Percentiles rank a stretch among this genome's conserved stretches.
Evolutionary conservation across 2,888 invertebrate genomes (phyloP).

Genomic region (Petrophora chlorosata): DNA sequence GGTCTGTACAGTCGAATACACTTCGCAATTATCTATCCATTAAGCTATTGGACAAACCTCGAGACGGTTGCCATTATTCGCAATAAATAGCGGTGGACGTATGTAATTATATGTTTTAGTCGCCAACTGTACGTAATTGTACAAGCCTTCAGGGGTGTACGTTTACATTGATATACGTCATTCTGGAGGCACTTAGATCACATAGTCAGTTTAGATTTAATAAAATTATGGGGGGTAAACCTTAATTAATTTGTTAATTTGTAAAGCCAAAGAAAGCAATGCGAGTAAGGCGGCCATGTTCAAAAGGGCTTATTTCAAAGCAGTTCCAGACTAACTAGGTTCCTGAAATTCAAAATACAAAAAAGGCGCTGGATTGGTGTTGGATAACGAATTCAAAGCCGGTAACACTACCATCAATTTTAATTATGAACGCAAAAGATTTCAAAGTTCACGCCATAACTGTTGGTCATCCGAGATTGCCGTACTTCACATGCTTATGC

Average conservation of each 20-base stretch:
- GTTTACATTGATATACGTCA: slow-evolving; percentile 12
- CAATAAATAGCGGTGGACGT: neutral
- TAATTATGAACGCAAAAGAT: too few relatives aligned
- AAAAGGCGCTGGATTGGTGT: too few relatives aligned
- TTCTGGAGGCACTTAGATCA: neutral
- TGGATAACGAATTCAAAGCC: too few relatives aligned
- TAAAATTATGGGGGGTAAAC: too few relatives aligned
- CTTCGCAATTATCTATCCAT: slow-evolving; percentile 16
- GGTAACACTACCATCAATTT: too few relatives aligned
- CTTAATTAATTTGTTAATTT: too few relatives aligned
- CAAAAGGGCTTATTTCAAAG: too few relatives aligned
- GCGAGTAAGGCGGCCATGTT: too few relatives aligned
- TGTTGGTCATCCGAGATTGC: neutral
- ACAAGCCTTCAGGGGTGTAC: slow-evolving; percentile 1
- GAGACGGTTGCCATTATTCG: slow-evolving; percentile 1
- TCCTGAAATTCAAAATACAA: too few relatives aligned
- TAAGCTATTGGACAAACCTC: slow-evolving; percentile 7
- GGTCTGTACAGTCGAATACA: too few relatives aligned
- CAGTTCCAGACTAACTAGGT: too few relatives aligned
- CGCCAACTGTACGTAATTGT: slow-evolving; percentile 12
- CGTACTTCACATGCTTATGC: slow-evolving; percentile 7
- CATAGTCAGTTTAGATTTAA: neutral
- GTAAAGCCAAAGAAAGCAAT: too few relatives aligned
- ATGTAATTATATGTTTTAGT: slow-evolving; percentile 6
- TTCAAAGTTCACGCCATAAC: neutral